Evolutionary conservation across 2,113 vertebrate genomes (phyloP).

Genomic region (Limnothrissa miodon): DNA sequence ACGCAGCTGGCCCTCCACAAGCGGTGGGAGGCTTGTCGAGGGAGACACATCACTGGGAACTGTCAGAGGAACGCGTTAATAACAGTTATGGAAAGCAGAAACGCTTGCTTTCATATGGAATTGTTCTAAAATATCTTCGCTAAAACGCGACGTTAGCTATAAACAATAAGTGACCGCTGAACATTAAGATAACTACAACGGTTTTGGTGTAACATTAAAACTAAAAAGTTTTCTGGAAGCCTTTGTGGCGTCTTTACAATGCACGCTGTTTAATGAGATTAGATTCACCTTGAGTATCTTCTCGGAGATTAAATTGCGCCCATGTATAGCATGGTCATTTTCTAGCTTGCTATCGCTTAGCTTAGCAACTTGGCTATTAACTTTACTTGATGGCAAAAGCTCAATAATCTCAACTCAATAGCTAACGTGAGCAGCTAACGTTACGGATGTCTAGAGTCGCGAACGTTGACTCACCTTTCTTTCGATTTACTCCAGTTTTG

Average conservation of each 20-base stretch:
- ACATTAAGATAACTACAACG: background rate
- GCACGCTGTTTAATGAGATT: background rate
- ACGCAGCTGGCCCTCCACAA: constrained; percentile 85
- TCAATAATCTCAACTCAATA: constrained; percentile 4
- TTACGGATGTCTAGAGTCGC: background rate
- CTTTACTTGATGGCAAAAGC: background rate
- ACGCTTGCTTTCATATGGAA: no score
- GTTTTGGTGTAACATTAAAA: background rate
- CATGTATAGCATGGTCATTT: background rate
- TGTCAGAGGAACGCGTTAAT: constrained; percentile 50
- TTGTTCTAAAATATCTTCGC: no score
- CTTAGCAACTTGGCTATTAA: background rate
- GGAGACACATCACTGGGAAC: constrained; percentile 75
- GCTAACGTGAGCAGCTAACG: background rate
- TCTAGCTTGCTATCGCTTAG: constrained; percentile 4
- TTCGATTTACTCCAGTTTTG: constrained; percentile 56
- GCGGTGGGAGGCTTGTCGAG: constrained; percentile 85
- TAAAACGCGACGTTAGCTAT: background rate
- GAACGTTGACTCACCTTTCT: constrained; percentile 64
- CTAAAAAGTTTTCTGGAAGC: no score
- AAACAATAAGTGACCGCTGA: background rate
- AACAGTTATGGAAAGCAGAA: background rate
- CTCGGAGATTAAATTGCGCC: background rate
- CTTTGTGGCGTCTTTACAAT: background rate
- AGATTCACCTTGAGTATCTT: background rate